Base-by-base conservation (phyloP, 1,140 invertebrate species). In the Brachionus manjavacas region DNA sequence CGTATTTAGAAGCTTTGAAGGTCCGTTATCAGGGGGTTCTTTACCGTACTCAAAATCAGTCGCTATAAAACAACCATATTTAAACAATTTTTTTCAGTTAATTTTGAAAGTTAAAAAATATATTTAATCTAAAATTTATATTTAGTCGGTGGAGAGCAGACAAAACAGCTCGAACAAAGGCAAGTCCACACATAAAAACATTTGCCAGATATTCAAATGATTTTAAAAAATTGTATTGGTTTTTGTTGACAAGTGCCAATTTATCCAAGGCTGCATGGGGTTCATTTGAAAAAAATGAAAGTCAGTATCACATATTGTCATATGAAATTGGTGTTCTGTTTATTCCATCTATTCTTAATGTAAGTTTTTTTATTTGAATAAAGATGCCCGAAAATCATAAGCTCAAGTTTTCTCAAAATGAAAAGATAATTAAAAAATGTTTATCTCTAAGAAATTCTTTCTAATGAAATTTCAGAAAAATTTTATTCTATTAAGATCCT, bases 31-130 rank as follows among this genome's bases (percentile, higher is more conserved):
- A 12, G 95, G 95, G 11, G 93, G 93, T 0, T 96, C 95, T 88
- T 89, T 98, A n/a, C 96, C 96, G 0, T 98, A 98, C 89, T 92
- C 92, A 4, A 92, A 92, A 78, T 91, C 91, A 76, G 92, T 91
- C 0, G 94, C 96, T 87, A 89, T 91, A n/a, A 97, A 96, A 87
- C 96, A 98, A 87, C 87, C 89, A 1, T 98, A 95, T 94, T 89
- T 98, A 0, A 92, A 92, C 76, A 88, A 91, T 4, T 94, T 93
- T 88, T 89, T 98, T 64, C 92, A 94, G 94, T 95, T 90, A 92
- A 91, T 91, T 76, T n/a, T 68, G 35, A 66, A 64, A 43, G 55
- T 64, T 55, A 46, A 66, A 28, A 72, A 12, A 68, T 28, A 16
- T 12, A n/a, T 3, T 1, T 23, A 41, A 20, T 43, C 46, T 6